Conservation (phyloP, 2,113 vertebrate genomes). For the Esox niger region DNA sequence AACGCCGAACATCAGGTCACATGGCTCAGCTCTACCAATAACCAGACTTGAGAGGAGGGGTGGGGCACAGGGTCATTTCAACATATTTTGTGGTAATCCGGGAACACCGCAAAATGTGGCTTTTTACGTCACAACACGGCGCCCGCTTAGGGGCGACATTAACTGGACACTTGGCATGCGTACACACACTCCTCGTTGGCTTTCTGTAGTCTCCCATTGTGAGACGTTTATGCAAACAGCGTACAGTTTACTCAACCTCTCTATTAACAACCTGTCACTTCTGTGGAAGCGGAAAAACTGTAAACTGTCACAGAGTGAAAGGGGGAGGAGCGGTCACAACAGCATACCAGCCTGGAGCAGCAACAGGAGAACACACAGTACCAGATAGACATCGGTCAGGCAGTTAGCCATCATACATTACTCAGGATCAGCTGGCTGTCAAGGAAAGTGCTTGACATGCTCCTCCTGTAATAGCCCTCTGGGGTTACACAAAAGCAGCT, state of each 20-base stretch:
- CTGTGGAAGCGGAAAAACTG: conserved; percentile 33
- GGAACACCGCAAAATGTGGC: too few relatives aligned
- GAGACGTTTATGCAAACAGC: too few relatives aligned
- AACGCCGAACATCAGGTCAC: too few relatives aligned
- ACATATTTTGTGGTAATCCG: too few relatives aligned
- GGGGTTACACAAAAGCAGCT: background rate
- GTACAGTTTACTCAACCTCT: background rate
- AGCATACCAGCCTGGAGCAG: background rate
- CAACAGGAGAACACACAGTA: background rate
- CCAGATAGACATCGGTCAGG: conserved; percentile 7
- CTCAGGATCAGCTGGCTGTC: background rate
- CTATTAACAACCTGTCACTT: conserved; percentile 27
- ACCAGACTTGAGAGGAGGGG: too few relatives aligned
- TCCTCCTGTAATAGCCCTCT: background rate
- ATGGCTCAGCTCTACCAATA: background rate
- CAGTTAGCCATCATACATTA: background rate
- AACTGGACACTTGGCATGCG: too few relatives aligned
- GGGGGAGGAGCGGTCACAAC: background rate
- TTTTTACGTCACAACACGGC: too few relatives aligned
- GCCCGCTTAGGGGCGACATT: too few relatives aligned
- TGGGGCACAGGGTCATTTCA: too few relatives aligned
- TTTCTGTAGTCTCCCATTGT: too few relatives aligned
- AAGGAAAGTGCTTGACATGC: background rate
- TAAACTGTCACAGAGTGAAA: conserved; percentile 11
- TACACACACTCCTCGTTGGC: too few relatives aligned